Percentiles rank a stretch among this genome's conserved stretches.
These are phyloP conservation scores for Halesus radiatus DNA, from an alignment of 1,140 invertebrate species.

Conservation along the genomic window DNA sequence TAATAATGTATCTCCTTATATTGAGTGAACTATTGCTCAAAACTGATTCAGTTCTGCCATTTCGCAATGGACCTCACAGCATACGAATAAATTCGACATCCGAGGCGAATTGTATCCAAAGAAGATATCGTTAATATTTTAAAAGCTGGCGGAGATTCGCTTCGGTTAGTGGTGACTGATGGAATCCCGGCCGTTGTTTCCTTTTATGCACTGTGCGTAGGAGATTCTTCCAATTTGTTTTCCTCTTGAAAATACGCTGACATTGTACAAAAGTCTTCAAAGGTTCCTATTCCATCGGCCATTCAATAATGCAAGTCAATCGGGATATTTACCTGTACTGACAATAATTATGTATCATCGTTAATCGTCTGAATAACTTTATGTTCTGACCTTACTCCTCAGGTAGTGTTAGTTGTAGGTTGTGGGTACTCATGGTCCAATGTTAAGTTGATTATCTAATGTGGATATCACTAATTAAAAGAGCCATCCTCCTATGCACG, in stretches of 20 bases:
- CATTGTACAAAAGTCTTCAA: background rate
- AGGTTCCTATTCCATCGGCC: too few relatives aligned
- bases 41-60: too few relatives aligned
- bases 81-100: background rate
- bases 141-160: background rate
- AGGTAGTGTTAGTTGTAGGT: background rate
- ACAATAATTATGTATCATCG: too few relatives aligned
- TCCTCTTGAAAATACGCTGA: background rate
- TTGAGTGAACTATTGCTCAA: too few relatives aligned
- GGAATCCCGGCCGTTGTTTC: background rate
- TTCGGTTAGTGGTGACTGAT: slow-evolving; percentile 7
- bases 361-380: too few relatives aligned
- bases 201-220: background rate
- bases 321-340: too few relatives aligned
- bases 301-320: too few relatives aligned
- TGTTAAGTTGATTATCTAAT: slow-evolving; percentile 23
- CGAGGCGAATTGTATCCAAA: background rate
- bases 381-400: too few relatives aligned
- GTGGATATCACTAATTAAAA: slow-evolving; percentile 29
- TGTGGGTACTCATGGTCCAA: background rate
- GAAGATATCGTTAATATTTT: slow-evolving; percentile 23
- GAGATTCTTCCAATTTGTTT: slow-evolving; percentile 1
- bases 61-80: too few relatives aligned
- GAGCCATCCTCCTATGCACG: slow-evolving; percentile 25
- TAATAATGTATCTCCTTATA: too few relatives aligned